Evolutionary conservation across 2,797 vertebrate species (phyloP).

Genomic region (Paramormyrops hopkinsi): DNA sequence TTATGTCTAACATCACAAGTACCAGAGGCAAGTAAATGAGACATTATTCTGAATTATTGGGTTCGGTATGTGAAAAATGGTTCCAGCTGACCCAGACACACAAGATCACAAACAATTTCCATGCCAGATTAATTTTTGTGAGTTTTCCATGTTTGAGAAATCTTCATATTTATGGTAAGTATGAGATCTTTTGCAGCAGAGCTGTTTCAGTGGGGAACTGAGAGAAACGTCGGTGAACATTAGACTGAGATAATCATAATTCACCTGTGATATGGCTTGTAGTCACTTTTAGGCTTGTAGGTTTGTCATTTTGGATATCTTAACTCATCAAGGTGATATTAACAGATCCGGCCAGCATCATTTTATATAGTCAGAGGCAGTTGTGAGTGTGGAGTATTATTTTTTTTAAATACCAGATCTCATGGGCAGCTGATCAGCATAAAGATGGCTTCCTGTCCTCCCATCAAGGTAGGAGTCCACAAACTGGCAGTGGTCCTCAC

Average conservation of each 20-base stretch:
- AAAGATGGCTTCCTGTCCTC: constrained; percentile 74
- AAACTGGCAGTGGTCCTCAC: constrained; percentile 95
- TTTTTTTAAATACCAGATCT: constrained; percentile 61
- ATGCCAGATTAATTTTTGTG: not conserved
- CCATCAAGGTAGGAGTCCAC: constrained; percentile 94
- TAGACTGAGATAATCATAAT: not conserved
- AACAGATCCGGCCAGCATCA: not conserved
- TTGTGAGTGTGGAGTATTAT: not conserved
- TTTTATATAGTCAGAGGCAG: not conserved
- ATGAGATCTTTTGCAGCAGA: not conserved
- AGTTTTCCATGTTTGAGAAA: not conserved
- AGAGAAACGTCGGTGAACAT: not conserved
- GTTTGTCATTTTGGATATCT: not conserved
- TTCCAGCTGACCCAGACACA: not conserved
- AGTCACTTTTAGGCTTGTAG: not conserved
- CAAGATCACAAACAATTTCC: not conserved
- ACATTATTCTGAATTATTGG: not conserved
- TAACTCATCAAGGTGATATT: not conserved
- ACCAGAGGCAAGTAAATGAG: not conserved
- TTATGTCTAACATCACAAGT: not conserved
- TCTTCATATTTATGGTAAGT: not conserved
- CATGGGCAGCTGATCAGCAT: constrained; percentile 68
- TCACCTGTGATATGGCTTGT: not conserved
- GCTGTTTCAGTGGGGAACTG: not conserved
- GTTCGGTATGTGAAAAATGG: not conserved